These are phyloP conservation scores for Paguma larvata DNA, from an alignment of 2,797 vertebrate species.

Conservation along the genomic window DNA sequence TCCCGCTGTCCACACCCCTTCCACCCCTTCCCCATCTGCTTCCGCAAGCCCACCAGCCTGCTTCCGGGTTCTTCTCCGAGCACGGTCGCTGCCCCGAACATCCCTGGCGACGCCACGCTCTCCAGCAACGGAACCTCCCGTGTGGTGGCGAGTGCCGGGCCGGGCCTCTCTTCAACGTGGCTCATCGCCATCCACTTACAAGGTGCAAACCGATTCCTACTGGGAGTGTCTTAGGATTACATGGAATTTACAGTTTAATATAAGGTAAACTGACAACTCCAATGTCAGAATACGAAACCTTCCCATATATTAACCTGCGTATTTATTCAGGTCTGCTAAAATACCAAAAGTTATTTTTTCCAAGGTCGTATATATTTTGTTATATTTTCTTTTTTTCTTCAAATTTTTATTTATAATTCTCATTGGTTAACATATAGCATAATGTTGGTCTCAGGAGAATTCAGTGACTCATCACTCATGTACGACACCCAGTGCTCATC, in stretches of 20 bases:
- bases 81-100: fast-evolving
- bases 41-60: neutral
- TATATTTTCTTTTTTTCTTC: too few species aligned
- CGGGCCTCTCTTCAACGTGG: neutral
- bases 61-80: too few species aligned
- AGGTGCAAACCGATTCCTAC: neutral
- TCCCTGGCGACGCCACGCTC: neutral
- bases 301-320: neutral
- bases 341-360: neutral
- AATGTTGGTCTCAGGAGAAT: too few species aligned
- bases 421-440: too few species aligned
- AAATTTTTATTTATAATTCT: too few species aligned
- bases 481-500: too few species aligned
- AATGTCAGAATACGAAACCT: neutral
- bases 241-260: neutral
- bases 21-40: neutral
- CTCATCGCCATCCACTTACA: neutral
- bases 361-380: neutral
- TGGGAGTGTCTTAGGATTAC: neutral
- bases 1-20: too few species aligned
- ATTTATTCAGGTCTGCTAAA: neutral
- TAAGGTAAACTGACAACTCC: neutral
- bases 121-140: neutral
- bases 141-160: neutral
- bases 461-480: too few species aligned